Evolutionary conservation across 2,113 vertebrate species (phyloP).

Genomic region (Nerophis lumbriciformis): DNA sequence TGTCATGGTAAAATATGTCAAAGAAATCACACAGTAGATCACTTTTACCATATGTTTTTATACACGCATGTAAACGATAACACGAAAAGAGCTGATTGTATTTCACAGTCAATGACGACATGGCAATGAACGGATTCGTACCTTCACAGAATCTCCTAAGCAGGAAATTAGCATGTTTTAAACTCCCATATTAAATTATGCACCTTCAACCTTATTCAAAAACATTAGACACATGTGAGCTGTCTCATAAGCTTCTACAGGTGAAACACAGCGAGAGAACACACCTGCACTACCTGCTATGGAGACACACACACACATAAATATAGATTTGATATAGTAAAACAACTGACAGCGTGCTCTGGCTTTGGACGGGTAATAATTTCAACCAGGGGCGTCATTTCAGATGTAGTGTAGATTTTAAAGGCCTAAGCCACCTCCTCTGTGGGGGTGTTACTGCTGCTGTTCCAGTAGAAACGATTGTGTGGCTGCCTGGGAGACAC

Average conservation of each 20-base stretch:
- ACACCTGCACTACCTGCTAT: conserved; percentile 15
- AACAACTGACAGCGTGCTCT: conserved; percentile 19
- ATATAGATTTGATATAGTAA: conserved; percentile 10
- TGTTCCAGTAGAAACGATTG: conserved; percentile 47
- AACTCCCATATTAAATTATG: conserved; percentile 76
- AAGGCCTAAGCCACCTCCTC: conserved; percentile 23
- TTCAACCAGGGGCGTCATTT: conserved; percentile 34
- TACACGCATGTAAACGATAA: conserved; percentile 12
- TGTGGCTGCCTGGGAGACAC: conserved; percentile 25
- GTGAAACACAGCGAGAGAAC: conserved; percentile 3
- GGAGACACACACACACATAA: conserved; percentile 19
- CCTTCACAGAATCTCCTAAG: conserved; percentile 52
- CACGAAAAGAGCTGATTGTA: conserved; percentile 18
- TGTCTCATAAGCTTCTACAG: conserved; percentile 22
- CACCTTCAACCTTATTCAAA: conserved; percentile 75
- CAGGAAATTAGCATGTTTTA: conserved; percentile 75
- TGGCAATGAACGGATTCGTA: conserved; percentile 56
- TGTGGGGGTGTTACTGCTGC: conserved; percentile 12
- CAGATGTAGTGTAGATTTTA: conserved; percentile 38
- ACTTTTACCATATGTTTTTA: no score
- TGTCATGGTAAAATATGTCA: neutral
- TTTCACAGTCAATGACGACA: conserved; percentile 16
- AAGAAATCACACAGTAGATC: neutral
- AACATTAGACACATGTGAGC: conserved; percentile 57
- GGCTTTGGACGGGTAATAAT: conserved; percentile 42